Evolutionary conservation across 2,888 invertebrate genomes (phyloP), one percentile per base, ranked within the genome.

Genomic region (Deroplatys truncata): DNA sequence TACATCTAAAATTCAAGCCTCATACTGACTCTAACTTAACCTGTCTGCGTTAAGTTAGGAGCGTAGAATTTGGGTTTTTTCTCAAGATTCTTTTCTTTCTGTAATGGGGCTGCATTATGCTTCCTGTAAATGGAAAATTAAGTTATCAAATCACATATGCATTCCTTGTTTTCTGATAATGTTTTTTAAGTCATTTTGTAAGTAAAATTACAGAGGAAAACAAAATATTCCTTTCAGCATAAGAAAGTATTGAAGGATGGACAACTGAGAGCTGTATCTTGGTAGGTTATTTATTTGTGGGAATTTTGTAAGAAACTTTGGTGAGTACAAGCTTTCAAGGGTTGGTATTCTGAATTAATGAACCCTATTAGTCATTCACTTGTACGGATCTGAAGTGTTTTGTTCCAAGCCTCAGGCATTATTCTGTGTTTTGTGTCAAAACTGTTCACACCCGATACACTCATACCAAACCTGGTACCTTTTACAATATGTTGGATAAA

Each of bases 131-230:
- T 82, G 82, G 82, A 82, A 87, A 87, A 82, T 83, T 87, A 87
- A 87, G 43, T 83, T 20, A 87, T 35, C 43, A n/a, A 87, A 43
- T 43, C 28, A 43, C 87, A 15, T 87, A 88, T 29, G 88, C 88
- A 88, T 88, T 88, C 88, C 88, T 88, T 88, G n/a, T 84, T 84
- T 56, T 56, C 88, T 84, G 84, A 28, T 84, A 88, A 29, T 15
- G 29, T 82, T 20, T 82, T n/a, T 29, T 87, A 35, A 82, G n/a
- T 16, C 35, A 25, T 25, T 87, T 20, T 82, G 13, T 86, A 86
- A 56, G 2, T 28, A 86, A 72, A n/a, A 29, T 82, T 35, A n/a
- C 7, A 25, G 35, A 82, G 35, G 29, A 31, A 35, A 28, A 16
- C 2, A 28, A 28, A 82, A 29, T 82, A 25, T 85, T n/a, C 35